These are phyloP conservation scores for Pomatostomus ruficeps DNA, from an alignment of 2,113 vertebrate species.

Conservation along the genomic window DNA sequence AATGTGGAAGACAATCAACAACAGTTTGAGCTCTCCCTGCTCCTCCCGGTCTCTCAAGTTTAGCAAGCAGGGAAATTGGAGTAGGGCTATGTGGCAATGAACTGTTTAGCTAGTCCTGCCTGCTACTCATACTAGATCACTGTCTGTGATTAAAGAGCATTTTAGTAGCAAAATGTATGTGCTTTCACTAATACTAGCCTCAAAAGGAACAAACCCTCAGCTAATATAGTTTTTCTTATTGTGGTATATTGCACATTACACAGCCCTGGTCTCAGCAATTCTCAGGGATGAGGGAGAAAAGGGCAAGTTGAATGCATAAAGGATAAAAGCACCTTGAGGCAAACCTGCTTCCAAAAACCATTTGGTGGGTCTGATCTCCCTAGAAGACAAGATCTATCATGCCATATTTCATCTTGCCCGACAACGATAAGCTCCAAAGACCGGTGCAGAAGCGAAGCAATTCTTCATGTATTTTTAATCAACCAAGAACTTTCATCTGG, in stretches of 20 bases:
- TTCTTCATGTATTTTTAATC: constrained; percentile 53
- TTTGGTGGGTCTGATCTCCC: not conserved
- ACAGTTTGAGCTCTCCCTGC: not conserved
- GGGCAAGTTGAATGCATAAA: not conserved
- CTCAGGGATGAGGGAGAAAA: not conserved
- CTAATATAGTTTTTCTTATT: not conserved
- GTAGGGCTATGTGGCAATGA: not conserved
- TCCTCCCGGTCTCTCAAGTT: not conserved
- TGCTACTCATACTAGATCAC: not conserved
- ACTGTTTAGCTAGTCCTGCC: not conserved
- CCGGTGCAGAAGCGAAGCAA: not conserved
- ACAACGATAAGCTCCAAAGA: constrained; percentile 5
- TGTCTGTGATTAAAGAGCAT: not conserved
- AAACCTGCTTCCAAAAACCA: constrained; percentile 10
- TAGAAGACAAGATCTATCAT: constrained; percentile 20
- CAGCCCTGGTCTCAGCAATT: not conserved
- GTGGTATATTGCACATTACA: not conserved
- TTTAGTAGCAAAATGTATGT: not conserved
- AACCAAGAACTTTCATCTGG: constrained; percentile 22
- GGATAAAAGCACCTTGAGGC: constrained; percentile 31
- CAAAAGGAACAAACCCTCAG: not conserved
- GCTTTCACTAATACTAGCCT: not conserved
- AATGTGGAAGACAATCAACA: not conserved
- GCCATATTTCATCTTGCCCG: constrained; percentile 13
- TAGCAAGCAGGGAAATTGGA: not conserved